Percentiles rank a stretch among this genome's conserved stretches.
Evolutionary conservation across 2,888 invertebrate species (phyloP).

Genomic region (Vesta saturnalis): DNA sequence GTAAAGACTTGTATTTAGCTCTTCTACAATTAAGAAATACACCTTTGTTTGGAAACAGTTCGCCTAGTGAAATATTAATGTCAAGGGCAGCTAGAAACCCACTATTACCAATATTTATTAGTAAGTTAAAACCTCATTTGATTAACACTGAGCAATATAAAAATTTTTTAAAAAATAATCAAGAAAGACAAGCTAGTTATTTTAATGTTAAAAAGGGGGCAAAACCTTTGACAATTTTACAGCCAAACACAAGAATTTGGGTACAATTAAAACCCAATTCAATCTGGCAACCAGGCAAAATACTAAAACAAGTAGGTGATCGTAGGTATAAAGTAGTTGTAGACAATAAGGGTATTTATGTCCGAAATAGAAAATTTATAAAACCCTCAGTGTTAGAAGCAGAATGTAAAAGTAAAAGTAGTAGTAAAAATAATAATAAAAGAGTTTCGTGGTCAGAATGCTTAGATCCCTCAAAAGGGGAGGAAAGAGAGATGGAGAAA

Average conservation of each 20-base stretch:
- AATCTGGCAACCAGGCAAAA: neutral
- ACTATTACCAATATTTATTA: neutral
- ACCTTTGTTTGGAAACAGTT: conserved; percentile 7
- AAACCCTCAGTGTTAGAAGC: neutral
- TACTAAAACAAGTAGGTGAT: neutral
- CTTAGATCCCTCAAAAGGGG: too few relatives aligned
- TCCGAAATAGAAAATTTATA: conserved; percentile 8
- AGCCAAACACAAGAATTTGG: neutral
- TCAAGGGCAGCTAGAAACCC: conserved; percentile 3
- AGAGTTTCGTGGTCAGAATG: too few relatives aligned
- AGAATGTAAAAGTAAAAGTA: neutral
- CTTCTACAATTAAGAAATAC: conserved; percentile 22
- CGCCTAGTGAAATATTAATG: conserved; percentile 17
- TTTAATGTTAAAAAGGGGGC: neutral
- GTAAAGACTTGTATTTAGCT: conserved; percentile 18
- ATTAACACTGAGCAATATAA: neutral
- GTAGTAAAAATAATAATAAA: too few relatives aligned
- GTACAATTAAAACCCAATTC: neutral
- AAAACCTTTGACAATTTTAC: neutral
- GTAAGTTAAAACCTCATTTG: neutral
- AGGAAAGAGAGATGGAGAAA: too few relatives aligned
- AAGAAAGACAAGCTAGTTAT: neutral
- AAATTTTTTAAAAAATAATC: neutral
- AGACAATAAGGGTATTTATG: conserved; percentile 1
- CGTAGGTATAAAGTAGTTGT: conserved; percentile 9